Evolutionary conservation across 2,113 vertebrate genomes (phyloP), one percentile per base, ranked within the genome.

Genomic region (Dipodomys spectabilis): DNA sequence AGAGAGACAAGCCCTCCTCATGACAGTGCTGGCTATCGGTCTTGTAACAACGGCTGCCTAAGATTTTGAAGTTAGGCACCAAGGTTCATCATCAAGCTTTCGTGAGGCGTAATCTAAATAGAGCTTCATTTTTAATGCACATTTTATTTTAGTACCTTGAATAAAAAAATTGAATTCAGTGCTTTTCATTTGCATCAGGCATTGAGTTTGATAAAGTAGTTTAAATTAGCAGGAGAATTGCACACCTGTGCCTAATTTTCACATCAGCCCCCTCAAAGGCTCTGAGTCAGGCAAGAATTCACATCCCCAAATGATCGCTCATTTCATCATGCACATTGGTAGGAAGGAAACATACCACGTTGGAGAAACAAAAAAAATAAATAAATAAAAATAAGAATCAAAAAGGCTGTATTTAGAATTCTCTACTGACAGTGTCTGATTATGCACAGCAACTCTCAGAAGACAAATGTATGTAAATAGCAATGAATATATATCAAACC

Each of bases 171-270:
- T 19, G 49, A 96, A 95, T 90, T 92, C 75, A 85, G 82, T 9
- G 44, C 57, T 84, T 97, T 89, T 95, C 93, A 96, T 96, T 97
- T 97, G 78, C 94, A 96, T 92, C 32, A 96, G 75, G 90, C 57
- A 82, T 49, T 90, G 92, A 92, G n/a, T 95, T 96, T 96, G 96
- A 98, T 64, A 95, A 88, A 97, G 91, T 32, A 78, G 67, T 95
- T 96, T 20, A 84, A 90, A 97, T 96, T 96, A 96, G 87, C 92
- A 96, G 92, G 97, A 97, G 95, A 96, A 97, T 97, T 79, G 94
- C 94, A 97, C 82, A 97, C 96, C 93, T 97, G 93, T 91, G 94
- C 71, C 89, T 96, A 95, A 97, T 97, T 96, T 96, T 94, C 93
- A 45, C 77, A 91, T 96, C 94, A 94, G 83, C 89, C 45, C 85